Evolutionary conservation across 1,140 invertebrate genomes (phyloP).

Genomic region (Trichonephila clavata): DNA sequence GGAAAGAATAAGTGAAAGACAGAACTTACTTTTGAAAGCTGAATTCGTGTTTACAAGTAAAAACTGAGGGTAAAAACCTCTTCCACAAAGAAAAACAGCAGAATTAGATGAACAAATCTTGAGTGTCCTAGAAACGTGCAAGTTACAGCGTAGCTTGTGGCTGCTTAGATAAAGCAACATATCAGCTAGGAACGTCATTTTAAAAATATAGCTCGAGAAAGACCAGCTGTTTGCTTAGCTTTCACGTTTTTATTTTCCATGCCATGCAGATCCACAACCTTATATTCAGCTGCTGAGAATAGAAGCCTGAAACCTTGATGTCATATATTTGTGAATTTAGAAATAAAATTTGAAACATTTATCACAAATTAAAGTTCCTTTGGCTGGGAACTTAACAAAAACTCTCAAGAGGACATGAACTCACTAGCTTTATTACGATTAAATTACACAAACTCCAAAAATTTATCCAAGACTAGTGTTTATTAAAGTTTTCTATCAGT

Average conservation of each 20-base stretch:
- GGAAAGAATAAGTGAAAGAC: no score
- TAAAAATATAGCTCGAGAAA: conserved; percentile 30
- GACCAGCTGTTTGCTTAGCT: conserved; percentile 41
- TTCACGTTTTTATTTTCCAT: background rate
- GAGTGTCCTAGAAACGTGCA: background rate
- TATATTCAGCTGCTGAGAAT: background rate
- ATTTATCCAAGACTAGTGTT: no score
- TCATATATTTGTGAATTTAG: background rate
- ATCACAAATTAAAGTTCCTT: no score
- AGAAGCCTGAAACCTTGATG: background rate
- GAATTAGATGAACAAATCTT: background rate
- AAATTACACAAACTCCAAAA: no score
- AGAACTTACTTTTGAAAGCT: background rate
- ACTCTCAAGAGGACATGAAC: no score
- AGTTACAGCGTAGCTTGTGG: background rate
- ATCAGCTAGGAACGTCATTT: background rate
- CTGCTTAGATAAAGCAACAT: conserved; percentile 11
- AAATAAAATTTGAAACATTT: no score
- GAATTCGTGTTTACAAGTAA: background rate
- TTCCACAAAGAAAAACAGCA: background rate
- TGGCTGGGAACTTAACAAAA: no score
- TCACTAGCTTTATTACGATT: no score
- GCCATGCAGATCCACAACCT: background rate
- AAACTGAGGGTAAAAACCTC: background rate
- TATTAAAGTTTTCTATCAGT: no score